Evolutionary conservation across 2,797 vertebrate genomes (phyloP).

Genomic region (Gobionotothen gibberifrons): DNA sequence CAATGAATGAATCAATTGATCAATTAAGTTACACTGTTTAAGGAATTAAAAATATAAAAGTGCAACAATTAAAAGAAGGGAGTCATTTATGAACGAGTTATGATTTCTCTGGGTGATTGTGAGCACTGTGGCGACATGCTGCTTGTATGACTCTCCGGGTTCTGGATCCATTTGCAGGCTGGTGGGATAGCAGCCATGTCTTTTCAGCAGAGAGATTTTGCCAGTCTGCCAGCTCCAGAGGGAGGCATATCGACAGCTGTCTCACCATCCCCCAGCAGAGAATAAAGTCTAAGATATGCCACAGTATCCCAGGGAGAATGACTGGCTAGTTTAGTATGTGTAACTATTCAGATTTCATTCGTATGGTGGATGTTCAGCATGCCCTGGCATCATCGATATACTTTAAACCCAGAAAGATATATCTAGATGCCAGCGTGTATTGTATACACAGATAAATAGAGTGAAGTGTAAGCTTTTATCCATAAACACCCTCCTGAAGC

Average conservation of each 20-base stretch:
- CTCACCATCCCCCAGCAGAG: constrained; percentile 38
- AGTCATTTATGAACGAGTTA: neutral
- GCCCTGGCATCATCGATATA: neutral
- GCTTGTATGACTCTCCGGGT: constrained; percentile 8
- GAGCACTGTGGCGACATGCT: constrained; percentile 5
- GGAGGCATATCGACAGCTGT: constrained; percentile 53
- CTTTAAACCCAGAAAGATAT: neutral
- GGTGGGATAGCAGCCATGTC: constrained; percentile 29
- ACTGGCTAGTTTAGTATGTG: neutral
- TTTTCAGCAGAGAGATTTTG: constrained; percentile 40
- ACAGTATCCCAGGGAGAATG: constrained; percentile 4
- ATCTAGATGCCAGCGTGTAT: neutral
- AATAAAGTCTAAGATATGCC: constrained; percentile 13
- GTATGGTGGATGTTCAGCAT: neutral
- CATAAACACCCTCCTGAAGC: constrained; percentile 50
- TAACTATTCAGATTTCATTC: neutral
- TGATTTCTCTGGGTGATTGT: neutral
- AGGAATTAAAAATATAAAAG: neutral
- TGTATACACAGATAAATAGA: constrained; percentile 28
- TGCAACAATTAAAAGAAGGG: neutral
- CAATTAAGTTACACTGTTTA: neutral
- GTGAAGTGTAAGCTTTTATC: constrained; percentile 42
- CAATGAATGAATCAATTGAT: neutral
- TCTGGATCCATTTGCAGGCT: constrained; percentile 21
- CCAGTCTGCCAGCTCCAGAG: constrained; percentile 42